Evolutionary conservation across 1,140 invertebrate genomes (phyloP).

Genomic region (Anoplolepis gracilipes): DNA sequence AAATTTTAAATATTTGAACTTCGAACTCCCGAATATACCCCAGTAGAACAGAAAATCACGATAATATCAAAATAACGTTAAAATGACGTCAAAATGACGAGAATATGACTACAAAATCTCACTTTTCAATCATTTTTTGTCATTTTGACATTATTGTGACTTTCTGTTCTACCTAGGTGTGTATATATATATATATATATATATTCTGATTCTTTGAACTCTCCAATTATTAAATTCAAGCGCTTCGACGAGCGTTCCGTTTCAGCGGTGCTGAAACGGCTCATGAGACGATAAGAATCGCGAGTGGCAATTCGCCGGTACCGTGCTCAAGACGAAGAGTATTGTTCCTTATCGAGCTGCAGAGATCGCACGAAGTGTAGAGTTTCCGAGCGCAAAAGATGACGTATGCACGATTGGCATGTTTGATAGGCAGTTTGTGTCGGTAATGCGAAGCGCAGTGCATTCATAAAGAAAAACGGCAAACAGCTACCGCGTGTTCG

Average conservation of each 20-base stretch:
- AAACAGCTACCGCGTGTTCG: background rate
- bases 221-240: conserved; percentile 31
- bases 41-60: too few relatives aligned
- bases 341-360: conserved; percentile 48
- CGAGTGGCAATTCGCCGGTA: conserved; percentile 32
- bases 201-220: background rate
- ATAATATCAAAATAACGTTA: too few relatives aligned
- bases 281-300: conserved; percentile 48
- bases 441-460: background rate
- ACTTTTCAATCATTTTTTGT: too few relatives aligned
- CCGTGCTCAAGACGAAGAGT: conserved; percentile 37
- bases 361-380: conserved; percentile 20
- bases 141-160: too few relatives aligned
- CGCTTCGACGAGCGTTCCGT: conserved; percentile 1
- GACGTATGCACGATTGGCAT: conserved; percentile 51
- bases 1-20: conserved; percentile 6
- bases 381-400: conserved; percentile 5
- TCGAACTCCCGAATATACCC: background rate
- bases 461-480: conserved; percentile 15
- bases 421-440: conserved; percentile 11
- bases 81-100: too few relatives aligned
- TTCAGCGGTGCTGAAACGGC: conserved; percentile 12
- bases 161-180: too few relatives aligned
- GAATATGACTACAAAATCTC: too few relatives aligned
- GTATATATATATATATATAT: too few relatives aligned